Evolutionary conservation across 2,113 vertebrate genomes (phyloP), one percentile per base, ranked within the genome.

Genomic region (Helogale parvula): DNA sequence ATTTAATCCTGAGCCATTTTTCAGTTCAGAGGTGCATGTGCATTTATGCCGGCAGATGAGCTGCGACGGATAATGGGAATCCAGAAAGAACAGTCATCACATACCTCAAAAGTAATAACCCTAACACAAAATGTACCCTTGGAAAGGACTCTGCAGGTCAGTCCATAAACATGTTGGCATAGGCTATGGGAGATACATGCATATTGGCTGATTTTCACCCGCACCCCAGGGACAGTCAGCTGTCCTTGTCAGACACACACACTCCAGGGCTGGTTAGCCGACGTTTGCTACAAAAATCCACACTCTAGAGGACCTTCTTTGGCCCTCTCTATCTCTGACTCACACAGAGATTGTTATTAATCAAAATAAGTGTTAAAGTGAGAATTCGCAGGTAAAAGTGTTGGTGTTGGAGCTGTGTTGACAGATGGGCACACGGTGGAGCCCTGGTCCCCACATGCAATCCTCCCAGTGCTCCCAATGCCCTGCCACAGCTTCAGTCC

Each of bases 111-210:
- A 77, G 57, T 10, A 3, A 76, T 50, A 52, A 25, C 8, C 0
- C 0, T 45, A 66, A 92, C n/a, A 52, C 72, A 79, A 92, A 65
- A 19, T 11, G 1, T 21, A 21, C 5, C 6, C 17, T 35, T 2
- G 7, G 17, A 10, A 45, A 41, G 15, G 38, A 2, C 27, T 60
- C 74, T 74, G 29, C 45, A 47, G 14, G 23, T 41, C 45, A 79
- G 5, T 57, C 27, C n/a, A 77, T 38, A 54, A 38, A 54, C 33
- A 16, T 31, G 45, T 66, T 1, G 4, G 14, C 35, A 60, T 5
- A 63, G 25, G 35, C 66, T 3, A 1, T 66, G 7, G 72, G 77
- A 80, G 12, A 14, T 8, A 2, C 0, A 1, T 1, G 1, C 4
- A 0, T n/a, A 7, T 17, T 45, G 63, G 35, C 7, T 33, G 80